A percentile compares a stretch with the other conserved stretches of the same genome.
These are phyloP conservation scores for Gnathonemus longibarbis DNA, from an alignment of 2,113 vertebrate genomes.

Conservation along the genomic window DNA sequence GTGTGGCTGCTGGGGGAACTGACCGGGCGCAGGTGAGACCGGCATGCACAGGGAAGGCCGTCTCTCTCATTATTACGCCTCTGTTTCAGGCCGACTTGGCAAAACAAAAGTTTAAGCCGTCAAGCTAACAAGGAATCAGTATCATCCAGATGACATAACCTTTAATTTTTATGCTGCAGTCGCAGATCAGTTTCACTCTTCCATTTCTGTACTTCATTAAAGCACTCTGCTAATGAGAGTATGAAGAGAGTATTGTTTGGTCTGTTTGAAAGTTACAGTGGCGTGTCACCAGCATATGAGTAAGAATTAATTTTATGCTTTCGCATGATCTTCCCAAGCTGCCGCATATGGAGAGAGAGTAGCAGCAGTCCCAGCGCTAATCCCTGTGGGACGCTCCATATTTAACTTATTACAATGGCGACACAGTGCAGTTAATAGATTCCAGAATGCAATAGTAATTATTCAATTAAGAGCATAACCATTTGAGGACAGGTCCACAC, in stretches of 20 bases:
- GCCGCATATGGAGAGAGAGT: not conserved
- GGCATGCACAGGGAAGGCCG: not conserved
- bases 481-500: not conserved
- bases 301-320: not conserved
- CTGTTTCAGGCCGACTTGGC: not conserved
- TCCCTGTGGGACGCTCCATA: not conserved
- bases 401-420: not conserved
- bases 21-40: not conserved
- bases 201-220: not conserved
- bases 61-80: not conserved
- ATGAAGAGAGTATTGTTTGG: not conserved
- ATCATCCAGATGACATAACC: not conserved
- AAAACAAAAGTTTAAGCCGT: not conserved
- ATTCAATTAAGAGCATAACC: not conserved
- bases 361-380: not conserved
- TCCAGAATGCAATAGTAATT: not conserved
- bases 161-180: not conserved
- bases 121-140: not conserved
- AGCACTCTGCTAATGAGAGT: not conserved
- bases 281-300: not conserved
- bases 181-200: not conserved
- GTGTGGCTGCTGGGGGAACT: not conserved
- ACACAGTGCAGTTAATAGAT: constrained; percentile 2
- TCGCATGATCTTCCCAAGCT: not conserved
- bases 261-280: not conserved